Percentiles rank a stretch among this genome's conserved stretches.
These are phyloP conservation scores for Chrysodeixis includens DNA, from an alignment of 2,888 invertebrate genomes.

Conservation along the genomic window DNA sequence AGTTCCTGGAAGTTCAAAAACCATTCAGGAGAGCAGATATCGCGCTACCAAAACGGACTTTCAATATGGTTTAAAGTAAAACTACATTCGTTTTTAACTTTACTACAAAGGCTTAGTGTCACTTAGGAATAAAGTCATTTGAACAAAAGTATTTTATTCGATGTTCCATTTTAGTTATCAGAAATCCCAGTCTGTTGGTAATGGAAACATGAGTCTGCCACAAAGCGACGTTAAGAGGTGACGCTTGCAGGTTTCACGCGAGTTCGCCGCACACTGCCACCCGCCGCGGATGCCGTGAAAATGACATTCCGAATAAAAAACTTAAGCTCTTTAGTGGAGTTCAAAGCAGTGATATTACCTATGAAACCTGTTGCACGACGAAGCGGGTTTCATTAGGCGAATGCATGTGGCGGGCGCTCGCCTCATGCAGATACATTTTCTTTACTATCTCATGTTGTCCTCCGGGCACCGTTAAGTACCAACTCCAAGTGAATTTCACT, in stretches of 20 bases:
- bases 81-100: not conserved
- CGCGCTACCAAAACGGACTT: not conserved
- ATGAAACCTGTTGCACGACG: conserved; percentile 63
- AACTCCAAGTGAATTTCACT: conserved; percentile 50
- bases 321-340: conserved; percentile 47
- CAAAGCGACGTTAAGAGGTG: conserved; percentile 23
- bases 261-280: conserved; percentile 10
- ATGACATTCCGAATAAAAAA: conserved; percentile 43
- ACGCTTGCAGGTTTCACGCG: conserved; percentile 14
- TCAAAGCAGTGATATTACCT: conserved; percentile 49
- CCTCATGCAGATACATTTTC: conserved; percentile 51
- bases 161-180: not conserved
- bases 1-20: conserved; percentile 31
- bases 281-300: conserved; percentile 10
- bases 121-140: not conserved
- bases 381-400: conserved; percentile 57
- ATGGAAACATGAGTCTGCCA: conserved; percentile 39
- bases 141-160: not conserved
- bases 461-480: conserved; percentile 44
- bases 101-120: too few species aligned
- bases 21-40: not conserved
- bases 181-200: conserved; percentile 19
- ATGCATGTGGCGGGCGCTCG: conserved; percentile 48
- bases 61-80: not conserved
- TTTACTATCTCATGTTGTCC: conserved; percentile 47